These are phyloP conservation scores for Nyctereutes procyonoides DNA, from an alignment of 2,113 vertebrate species.

Conservation along the genomic window DNA sequence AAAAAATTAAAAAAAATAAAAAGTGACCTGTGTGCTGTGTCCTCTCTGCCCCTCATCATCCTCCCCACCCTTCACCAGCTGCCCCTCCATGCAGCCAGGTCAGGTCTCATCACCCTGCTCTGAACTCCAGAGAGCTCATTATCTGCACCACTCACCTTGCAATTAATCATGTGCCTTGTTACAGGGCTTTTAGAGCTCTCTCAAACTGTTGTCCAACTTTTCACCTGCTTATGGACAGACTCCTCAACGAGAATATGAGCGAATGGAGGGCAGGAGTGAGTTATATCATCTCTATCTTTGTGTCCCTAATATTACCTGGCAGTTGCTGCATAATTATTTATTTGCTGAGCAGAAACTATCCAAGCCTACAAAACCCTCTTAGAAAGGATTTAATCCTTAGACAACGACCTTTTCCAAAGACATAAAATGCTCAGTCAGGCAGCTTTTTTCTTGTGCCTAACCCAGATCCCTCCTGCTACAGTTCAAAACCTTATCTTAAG, in stretches of 20 bases:
- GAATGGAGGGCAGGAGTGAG: background rate
- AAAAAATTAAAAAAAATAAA: too few species aligned
- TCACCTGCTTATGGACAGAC: background rate
- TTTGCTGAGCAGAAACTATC: background rate
- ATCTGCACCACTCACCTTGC: slow-evolving; percentile 13
- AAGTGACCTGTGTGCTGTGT: background rate
- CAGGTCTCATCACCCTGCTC: background rate
- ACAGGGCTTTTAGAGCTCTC: background rate
- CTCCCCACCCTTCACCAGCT: background rate
- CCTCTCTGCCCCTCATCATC: background rate
- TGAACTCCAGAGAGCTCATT: background rate
- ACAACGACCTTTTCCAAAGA: slow-evolving; percentile 4
- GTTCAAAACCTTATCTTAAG: background rate
- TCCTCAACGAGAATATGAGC: background rate
- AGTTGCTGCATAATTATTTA: background rate
- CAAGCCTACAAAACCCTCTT: background rate
- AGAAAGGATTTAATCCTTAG: background rate
- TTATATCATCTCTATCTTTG: background rate
- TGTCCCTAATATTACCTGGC: background rate
- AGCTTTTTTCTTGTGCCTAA: slow-evolving; percentile 22
- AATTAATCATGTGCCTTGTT: background rate
- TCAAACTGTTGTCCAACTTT: background rate
- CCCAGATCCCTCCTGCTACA: slow-evolving; percentile 5
- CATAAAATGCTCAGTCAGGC: background rate
- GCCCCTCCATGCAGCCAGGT: background rate